phyloP scores from a whole-genome alignment of 1,140 invertebrate species.

The Triops cancriformis region DNA sequence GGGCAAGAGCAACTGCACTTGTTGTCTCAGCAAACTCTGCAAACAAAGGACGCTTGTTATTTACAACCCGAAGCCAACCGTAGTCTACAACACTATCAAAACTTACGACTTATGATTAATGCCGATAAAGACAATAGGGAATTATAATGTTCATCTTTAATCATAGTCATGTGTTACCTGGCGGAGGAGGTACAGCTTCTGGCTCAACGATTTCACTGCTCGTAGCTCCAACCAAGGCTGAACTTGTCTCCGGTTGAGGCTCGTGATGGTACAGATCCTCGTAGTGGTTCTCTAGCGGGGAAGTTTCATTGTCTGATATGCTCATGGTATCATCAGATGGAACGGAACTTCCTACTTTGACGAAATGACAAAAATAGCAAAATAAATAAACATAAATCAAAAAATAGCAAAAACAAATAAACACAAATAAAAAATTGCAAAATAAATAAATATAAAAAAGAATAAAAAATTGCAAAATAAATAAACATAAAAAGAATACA shows the following conservation, averaged over 20 bases:
- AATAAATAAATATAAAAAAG: no score
- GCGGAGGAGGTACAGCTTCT: constrained; percentile 26
- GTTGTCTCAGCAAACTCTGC: constrained; percentile 1
- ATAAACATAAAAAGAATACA: no score
- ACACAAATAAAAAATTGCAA: no score
- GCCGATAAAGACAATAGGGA: not conserved
- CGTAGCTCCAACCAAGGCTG: not conserved
- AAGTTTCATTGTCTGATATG: not conserved
- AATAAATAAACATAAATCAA: no score
- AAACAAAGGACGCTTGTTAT: constrained; percentile 19
- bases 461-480: no score
- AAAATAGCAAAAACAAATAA: no score
- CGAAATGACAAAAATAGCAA: no score
- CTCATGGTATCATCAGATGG: not conserved
- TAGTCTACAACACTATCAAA: no score
- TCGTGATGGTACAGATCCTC: constrained; percentile 6
- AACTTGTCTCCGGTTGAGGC: not conserved
- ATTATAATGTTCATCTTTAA: constrained; percentile 24
- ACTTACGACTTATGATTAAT: not conserved
- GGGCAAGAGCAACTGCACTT: not conserved
- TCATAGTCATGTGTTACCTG: constrained; percentile 18
- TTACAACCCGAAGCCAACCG: not conserved
- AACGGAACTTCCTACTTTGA: not conserved
- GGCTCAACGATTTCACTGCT: not conserved
- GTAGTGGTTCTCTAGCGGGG: not conserved